These are phyloP conservation scores for Ornithoptera priamus DNA, from an alignment of 2,888 invertebrate genomes.

Conservation along the genomic window DNA sequence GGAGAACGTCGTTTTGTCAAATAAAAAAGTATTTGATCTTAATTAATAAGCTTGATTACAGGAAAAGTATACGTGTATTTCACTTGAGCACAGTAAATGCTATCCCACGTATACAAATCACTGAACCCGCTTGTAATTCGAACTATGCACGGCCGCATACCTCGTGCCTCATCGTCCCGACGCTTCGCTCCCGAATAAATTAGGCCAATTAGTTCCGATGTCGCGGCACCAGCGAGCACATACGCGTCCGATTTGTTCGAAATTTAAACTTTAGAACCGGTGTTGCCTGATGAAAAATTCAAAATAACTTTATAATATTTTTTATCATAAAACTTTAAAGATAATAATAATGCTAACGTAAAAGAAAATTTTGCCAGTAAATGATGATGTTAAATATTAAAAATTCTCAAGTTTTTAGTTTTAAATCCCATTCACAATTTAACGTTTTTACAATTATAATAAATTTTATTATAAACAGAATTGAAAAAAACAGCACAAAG, in stretches of 20 bases:
- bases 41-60: conserved; percentile 9
- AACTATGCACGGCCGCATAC: conserved; percentile 47
- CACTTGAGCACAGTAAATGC: conserved; percentile 34
- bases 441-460: too few species aligned
- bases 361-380: too few species aligned
- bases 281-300: conserved; percentile 27
- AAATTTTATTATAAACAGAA: too few species aligned
- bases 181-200: conserved; percentile 39
- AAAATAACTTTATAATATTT: neutral
- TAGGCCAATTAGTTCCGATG: conserved; percentile 36
- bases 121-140: conserved; percentile 48
- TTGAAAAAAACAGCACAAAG: too few species aligned
- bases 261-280: conserved; percentile 31
- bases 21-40: too few species aligned
- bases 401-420: too few species aligned
- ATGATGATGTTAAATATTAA: too few species aligned
- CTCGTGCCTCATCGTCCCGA: conserved; percentile 38
- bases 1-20: too few species aligned
- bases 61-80: conserved; percentile 10
- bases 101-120: conserved; percentile 52
- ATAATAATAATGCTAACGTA: too few species aligned
- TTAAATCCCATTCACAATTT: too few species aligned
- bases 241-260: conserved; percentile 40
- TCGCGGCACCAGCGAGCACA: conserved; percentile 33
- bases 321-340: neutral